A percentile compares a stretch with the other conserved stretches of the same genome.
Conservation (phyloP, 2,888 invertebrate species). For the Sicus ferrugineus region DNA sequence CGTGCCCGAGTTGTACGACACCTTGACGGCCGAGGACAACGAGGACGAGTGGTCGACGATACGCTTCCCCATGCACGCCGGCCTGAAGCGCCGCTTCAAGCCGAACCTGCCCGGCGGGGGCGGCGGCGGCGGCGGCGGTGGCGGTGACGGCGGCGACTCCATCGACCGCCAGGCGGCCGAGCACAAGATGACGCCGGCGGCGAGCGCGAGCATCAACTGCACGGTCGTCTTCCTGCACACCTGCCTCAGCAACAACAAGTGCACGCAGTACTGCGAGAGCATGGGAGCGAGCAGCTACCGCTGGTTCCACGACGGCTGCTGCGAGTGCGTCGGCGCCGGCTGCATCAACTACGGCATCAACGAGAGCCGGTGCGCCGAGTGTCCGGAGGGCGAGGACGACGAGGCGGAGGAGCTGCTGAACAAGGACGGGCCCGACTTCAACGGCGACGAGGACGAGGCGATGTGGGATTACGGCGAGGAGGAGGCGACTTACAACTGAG, state of each 20-base stretch:
- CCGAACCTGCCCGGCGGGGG: conserved; percentile 23
- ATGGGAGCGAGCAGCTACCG: conserved; percentile 70
- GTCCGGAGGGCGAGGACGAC: conserved; percentile 65
- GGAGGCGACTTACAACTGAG: conserved; percentile 26
- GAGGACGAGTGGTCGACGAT: conserved; percentile 57
- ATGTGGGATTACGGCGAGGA: conserved; percentile 39
- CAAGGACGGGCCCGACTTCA: conserved; percentile 39
- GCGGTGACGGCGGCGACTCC: conserved; percentile 39
- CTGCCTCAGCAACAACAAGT: conserved; percentile 56
- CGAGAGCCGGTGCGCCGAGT: conserved; percentile 76
- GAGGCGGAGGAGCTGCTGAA: conserved; percentile 55
- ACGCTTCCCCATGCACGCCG: conserved; percentile 52
- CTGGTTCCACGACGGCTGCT: conserved; percentile 95
- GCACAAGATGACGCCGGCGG: conserved; percentile 38
- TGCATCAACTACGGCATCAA: conserved; percentile 90
- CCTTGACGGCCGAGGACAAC: conserved; percentile 74
- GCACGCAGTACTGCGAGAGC: conserved; percentile 58
- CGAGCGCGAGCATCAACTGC: conserved; percentile 48
- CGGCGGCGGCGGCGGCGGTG: neutral
- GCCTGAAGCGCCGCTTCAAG: conserved; percentile 43
- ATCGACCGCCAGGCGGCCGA: conserved; percentile 41
- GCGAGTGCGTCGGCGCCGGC: conserved; percentile 87
- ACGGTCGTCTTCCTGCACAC: conserved; percentile 59
- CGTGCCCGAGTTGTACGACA: conserved; percentile 82
- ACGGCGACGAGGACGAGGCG: conserved; percentile 56